Evolutionary conservation across 2,113 vertebrate genomes (phyloP), one percentile per base, ranked within the genome.

Genomic region (Bolborhynchus lineola): DNA sequence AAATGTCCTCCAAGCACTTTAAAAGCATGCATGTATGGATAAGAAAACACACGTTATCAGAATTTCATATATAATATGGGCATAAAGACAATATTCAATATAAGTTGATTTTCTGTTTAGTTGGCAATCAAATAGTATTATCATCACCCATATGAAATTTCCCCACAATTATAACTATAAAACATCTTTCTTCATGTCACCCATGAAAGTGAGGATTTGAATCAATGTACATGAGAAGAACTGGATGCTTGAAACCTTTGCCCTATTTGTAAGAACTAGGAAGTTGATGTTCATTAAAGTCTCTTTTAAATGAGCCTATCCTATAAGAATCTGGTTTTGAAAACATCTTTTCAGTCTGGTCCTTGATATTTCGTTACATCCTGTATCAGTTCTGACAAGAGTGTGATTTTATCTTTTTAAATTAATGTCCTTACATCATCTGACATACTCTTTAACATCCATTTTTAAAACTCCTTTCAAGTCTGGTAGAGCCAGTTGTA

Each of bases 361-460:
- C 78, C 92, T 95, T 95, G 82, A 65, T 97, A 91, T 97, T 97
- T 89, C 57, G 53, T 95, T 90, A 83, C 7, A 16, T 57, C 46
- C 20, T 18, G 13, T 33, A 96, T 96, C 87, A 94, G 44, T 89
- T 92, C 89, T 97, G 97, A 97, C 82, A 95, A 82, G 76, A 92
- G 35, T 55, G 65, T 52, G 82, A 96, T 94, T 94, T 97, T 89
- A 92, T 91, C 21, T 97, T 96, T 97, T 96, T 78, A 86, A 97
- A 90, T 96, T 94, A 88, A 93, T 84, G 47, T 95, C 92, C 72
- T 95, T 47, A 94, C 85, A 59, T 92, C 92, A 93, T 67, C 84
- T 95, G 93, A 93, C 91, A 96, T 19, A 65, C 13, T 47, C 65
- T 63, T 86, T 82, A 93, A 81, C 76, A 33, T 79, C 79, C 47